These are phyloP conservation scores for Aphidoletes aphidimyza DNA, from an alignment of 2,888 invertebrate genomes.

Conservation along the genomic window DNA sequence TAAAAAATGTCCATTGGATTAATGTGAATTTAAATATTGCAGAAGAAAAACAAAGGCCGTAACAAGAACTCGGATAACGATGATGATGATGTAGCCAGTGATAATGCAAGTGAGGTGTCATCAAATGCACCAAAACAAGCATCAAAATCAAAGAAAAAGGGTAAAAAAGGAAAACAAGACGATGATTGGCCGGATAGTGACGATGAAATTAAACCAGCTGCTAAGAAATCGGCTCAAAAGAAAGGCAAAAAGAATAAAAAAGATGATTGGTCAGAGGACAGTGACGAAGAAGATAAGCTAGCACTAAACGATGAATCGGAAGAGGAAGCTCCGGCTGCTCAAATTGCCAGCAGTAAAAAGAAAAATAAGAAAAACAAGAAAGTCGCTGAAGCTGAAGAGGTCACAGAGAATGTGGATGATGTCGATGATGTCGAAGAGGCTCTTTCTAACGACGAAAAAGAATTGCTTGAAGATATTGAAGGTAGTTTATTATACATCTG, in stretches of 20 bases:
- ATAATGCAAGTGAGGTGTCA: slow-evolving; percentile 64
- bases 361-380: slow-evolving; percentile 66
- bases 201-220: slow-evolving; percentile 61
- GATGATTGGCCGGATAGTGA: slow-evolving; percentile 70
- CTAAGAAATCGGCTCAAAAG: slow-evolving; percentile 49
- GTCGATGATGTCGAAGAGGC: slow-evolving; percentile 57
- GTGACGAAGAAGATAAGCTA: background rate
- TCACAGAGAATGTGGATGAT: slow-evolving; percentile 60
- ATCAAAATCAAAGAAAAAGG: slow-evolving; percentile 63
- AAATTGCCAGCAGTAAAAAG: slow-evolving; percentile 66
- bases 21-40: background rate
- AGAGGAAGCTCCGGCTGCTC: slow-evolving; percentile 57
- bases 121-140: slow-evolving; percentile 64
- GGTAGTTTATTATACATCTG: too few relatives aligned
- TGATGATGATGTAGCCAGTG: slow-evolving; percentile 64
- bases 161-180: slow-evolving; percentile 68
- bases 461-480: slow-evolving; percentile 55
- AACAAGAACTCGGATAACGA: slow-evolving; percentile 59
- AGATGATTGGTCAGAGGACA: slow-evolving; percentile 67
- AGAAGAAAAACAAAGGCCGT: slow-evolving; percentile 37
- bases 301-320: slow-evolving; percentile 60
- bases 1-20: background rate
- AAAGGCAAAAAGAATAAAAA: slow-evolving; percentile 66
- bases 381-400: slow-evolving; percentile 60
- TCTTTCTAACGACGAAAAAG: slow-evolving; percentile 28